Conservation (phyloP, 2,797 vertebrate genomes). For the Leptatherina wallacei region DNA sequence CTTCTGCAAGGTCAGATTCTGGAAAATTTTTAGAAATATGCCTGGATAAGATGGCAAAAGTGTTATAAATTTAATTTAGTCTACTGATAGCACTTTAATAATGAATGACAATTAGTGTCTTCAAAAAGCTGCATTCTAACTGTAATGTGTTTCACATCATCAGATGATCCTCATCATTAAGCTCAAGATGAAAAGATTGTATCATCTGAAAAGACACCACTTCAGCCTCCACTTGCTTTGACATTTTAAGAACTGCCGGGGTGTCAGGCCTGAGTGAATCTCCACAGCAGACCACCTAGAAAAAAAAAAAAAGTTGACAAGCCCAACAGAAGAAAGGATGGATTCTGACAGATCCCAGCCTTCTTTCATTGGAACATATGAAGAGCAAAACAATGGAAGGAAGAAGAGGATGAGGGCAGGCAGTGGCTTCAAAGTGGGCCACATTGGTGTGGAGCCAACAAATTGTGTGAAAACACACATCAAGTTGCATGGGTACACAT, state of each 20-base stretch:
- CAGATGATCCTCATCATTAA: neutral
- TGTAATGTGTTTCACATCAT: slow-evolving; percentile 1
- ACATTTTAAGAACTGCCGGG: slow-evolving; percentile 60
- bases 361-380: slow-evolving; percentile 69
- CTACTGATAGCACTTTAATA: slow-evolving; percentile 28
- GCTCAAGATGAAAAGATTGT: slow-evolving; percentile 18
- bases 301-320: slow-evolving; percentile 59
- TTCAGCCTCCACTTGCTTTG: slow-evolving; percentile 53
- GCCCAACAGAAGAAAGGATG: slow-evolving; percentile 68
- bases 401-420: slow-evolving; percentile 48
- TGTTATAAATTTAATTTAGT: neutral
- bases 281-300: slow-evolving; percentile 54
- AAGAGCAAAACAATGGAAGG: slow-evolving; percentile 66
- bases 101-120: slow-evolving; percentile 29
- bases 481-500: slow-evolving; percentile 51
- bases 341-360: slow-evolving; percentile 71
- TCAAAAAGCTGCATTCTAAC: slow-evolving; percentile 7
- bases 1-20: neutral
- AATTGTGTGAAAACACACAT: slow-evolving; percentile 65
- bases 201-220: slow-evolving; percentile 39
- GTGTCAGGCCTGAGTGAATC: slow-evolving; percentile 72
- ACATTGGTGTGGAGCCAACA: slow-evolving; percentile 39
- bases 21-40: neutral
- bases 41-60: neutral
- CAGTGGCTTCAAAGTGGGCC: slow-evolving; percentile 62